Percentiles rank a stretch among this genome's conserved stretches.
Evolutionary conservation across 2,797 vertebrate species (phyloP).

Genomic region (Sarcophilus harrisii): DNA sequence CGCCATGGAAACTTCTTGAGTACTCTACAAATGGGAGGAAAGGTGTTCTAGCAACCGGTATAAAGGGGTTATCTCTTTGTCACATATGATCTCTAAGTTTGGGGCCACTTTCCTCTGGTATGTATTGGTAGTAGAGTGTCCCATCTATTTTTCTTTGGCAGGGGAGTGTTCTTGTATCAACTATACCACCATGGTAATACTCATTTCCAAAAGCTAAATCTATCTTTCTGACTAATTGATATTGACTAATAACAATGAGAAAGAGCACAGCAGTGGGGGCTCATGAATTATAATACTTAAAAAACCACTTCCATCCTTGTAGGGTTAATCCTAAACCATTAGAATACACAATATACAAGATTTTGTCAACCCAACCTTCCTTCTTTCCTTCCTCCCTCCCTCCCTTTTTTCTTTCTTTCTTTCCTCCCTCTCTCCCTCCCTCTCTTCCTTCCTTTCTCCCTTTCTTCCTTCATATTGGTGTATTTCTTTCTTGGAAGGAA

Average conservation of each 20-base stretch:
- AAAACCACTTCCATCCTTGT: not conserved
- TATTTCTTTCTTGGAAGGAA: constrained; percentile 48
- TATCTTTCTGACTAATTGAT: not conserved
- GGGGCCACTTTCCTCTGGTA: not conserved
- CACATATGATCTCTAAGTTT: not conserved
- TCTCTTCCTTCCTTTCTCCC: no score
- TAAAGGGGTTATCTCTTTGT: not conserved
- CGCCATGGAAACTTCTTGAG: not conserved
- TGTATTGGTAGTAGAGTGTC: not conserved
- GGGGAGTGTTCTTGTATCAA: not conserved
- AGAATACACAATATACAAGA: not conserved
- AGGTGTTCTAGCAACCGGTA: not conserved
- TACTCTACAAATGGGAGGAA: not conserved
- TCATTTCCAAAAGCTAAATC: not conserved
- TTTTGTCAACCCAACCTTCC: not conserved
- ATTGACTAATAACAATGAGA: not conserved
- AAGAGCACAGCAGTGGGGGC: not conserved
- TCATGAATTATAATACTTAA: not conserved
- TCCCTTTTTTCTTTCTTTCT: no score
- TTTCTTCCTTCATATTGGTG: not conserved
- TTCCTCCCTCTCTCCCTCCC: no score
- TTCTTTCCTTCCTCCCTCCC: no score
- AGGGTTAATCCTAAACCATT: not conserved
- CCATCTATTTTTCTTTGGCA: not conserved
- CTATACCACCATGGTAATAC: not conserved